These are phyloP conservation scores for Oscheius sp. DNA, from an alignment of 2,888 invertebrate species.

Conservation along the genomic window DNA sequence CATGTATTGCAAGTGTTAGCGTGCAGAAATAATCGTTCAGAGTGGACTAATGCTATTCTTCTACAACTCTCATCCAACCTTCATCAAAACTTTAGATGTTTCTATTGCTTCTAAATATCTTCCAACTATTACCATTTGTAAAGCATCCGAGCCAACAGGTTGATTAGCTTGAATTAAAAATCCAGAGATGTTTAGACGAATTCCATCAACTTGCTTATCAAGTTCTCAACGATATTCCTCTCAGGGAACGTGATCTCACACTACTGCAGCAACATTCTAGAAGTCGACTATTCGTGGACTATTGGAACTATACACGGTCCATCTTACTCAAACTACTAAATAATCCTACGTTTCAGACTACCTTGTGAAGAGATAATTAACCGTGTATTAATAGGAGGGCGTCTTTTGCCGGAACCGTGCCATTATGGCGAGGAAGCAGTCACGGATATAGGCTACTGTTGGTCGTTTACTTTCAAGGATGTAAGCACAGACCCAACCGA, in stretches of 20 bases:
- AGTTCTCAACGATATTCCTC: constrained; percentile 20
- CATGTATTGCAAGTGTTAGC: constrained; percentile 27
- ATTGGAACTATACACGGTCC: constrained; percentile 17
- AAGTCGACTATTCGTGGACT: not conserved
- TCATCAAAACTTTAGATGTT: constrained; percentile 38
- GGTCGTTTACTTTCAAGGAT: not conserved
- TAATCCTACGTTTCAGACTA: constrained; percentile 28
- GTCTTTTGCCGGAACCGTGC: constrained; percentile 28
- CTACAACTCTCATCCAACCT: constrained; percentile 50
- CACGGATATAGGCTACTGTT: constrained; percentile 43
- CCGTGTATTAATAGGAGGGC: constrained; percentile 4
- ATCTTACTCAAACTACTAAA: not conserved
- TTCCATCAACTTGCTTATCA: constrained; percentile 19
- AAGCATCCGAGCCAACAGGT: not conserved
- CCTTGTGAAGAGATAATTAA: constrained; percentile 40
- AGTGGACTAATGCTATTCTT: constrained; percentile 47
- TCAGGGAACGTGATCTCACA: constrained; percentile 15
- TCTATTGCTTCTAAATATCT: constrained; percentile 13
- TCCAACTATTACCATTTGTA: constrained; percentile 49
- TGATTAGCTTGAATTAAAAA: not conserved
- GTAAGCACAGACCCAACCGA: constrained; percentile 6
- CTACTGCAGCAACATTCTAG: not conserved
- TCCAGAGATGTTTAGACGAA: not conserved
- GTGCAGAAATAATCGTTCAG: constrained; percentile 24
- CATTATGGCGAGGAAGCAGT: constrained; percentile 2